Conservation (phyloP, 1,140 invertebrate genomes). For the Apolygus lucorum region DNA sequence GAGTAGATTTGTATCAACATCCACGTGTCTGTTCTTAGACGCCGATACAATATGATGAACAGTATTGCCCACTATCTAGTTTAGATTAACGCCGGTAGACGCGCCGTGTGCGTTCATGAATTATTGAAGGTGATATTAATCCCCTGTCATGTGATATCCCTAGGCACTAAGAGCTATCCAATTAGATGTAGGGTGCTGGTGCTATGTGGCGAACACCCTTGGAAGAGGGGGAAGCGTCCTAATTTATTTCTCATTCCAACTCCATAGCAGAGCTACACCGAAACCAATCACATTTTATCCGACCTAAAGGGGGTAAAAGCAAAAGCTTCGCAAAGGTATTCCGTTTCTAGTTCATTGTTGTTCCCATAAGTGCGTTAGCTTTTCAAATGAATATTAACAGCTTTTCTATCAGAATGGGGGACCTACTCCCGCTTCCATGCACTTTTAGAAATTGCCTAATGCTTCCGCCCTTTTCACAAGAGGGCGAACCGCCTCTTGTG, state of each 20-base stretch:
- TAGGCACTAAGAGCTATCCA: background rate
- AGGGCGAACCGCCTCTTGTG: too few species aligned
- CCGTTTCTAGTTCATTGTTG: background rate
- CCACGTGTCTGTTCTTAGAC: too few species aligned
- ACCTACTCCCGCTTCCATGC: background rate
- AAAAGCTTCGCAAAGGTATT: background rate
- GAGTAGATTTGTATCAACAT: too few species aligned
- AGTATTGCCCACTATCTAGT: too few species aligned
- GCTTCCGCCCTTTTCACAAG: too few species aligned
- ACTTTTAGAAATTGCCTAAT: background rate
- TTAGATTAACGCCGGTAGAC: too few species aligned
- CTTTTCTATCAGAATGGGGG: background rate
- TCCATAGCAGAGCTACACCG: background rate
- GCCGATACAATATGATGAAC: too few species aligned
- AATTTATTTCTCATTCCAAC: background rate
- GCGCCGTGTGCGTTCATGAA: background rate
- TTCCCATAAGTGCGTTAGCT: background rate
- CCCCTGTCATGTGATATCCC: background rate
- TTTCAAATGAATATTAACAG: slow-evolving; percentile 2
- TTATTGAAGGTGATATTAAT: slow-evolving; percentile 1
- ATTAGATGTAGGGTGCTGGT: background rate
- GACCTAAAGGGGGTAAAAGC: background rate
- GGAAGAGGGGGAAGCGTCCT: background rate
- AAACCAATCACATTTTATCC: background rate
- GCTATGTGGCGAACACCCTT: background rate